Evolutionary conservation across 2,113 vertebrate species (phyloP).

Genomic region (Oncorhynchus tshawytscha): DNA sequence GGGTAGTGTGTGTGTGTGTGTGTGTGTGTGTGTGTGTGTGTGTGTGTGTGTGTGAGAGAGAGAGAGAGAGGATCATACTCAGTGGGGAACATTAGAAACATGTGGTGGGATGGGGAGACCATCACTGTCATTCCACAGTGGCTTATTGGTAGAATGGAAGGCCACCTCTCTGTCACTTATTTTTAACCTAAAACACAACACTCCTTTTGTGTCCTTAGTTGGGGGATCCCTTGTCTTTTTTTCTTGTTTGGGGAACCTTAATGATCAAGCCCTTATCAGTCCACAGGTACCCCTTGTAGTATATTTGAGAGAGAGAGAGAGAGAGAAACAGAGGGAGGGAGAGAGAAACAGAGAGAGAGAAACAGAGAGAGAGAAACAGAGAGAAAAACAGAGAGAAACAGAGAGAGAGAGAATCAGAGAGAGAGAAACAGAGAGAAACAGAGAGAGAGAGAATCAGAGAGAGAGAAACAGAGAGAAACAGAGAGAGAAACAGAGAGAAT

Average conservation of each 20-base stretch:
- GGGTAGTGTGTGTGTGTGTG: conserved; percentile 34
- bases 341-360: conserved; percentile 18
- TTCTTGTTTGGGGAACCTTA: no score
- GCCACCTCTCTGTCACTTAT: neutral
- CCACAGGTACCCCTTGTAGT: no score
- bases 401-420: neutral
- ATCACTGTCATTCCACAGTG: neutral
- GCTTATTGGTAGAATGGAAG: neutral
- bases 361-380: conserved; percentile 17
- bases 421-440: neutral
- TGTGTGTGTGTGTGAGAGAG: neutral
- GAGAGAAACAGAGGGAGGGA: no score
- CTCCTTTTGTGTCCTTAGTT: neutral
- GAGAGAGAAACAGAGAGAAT: neutral
- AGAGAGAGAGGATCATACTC: neutral
- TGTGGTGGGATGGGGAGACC: neutral
- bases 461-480: neutral
- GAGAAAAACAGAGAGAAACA: neutral
- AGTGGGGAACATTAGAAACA: neutral
- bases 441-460: neutral
- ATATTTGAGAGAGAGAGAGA: no score
- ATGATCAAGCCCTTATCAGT: no score
- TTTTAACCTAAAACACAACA: neutral
- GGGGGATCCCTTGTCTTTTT: no score
- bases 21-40: neutral